These are phyloP conservation scores for Leptothorax acervorum DNA, from an alignment of 2,888 invertebrate species.

Conservation along the genomic window DNA sequence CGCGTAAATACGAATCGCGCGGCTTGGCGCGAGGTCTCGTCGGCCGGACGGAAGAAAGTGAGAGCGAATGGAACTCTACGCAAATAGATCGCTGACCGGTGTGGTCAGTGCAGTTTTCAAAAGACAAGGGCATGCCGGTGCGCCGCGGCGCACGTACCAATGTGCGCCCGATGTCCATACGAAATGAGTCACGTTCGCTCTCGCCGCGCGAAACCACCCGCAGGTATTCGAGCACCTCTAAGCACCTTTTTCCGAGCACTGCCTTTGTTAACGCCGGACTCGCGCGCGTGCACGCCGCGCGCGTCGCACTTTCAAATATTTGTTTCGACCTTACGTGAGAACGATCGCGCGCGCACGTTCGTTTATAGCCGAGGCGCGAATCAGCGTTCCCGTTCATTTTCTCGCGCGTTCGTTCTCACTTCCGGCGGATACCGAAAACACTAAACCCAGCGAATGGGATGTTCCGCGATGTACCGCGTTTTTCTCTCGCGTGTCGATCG, in stretches of 20 bases:
- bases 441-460: constrained; percentile 18
- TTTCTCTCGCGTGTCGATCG: constrained; percentile 54
- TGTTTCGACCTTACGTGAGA: constrained; percentile 55
- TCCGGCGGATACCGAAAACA: constrained; percentile 66
- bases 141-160: constrained; percentile 56
- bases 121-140: constrained; percentile 70
- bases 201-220: constrained; percentile 55
- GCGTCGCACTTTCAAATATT: constrained; percentile 67
- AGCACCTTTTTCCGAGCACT: neutral
- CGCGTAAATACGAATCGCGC: constrained; percentile 30
- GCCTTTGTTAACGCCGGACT: constrained; percentile 27
- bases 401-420: constrained; percentile 60
- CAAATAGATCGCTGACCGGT: constrained; percentile 19
- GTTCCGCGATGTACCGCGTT: constrained; percentile 45
- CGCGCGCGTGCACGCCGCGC: neutral
- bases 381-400: constrained; percentile 42
- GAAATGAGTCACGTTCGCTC: constrained; percentile 72
- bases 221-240: neutral
- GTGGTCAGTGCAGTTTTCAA: constrained; percentile 22
- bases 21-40: constrained; percentile 29
- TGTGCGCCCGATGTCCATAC: constrained; percentile 61
- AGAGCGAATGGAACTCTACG: constrained; percentile 36
- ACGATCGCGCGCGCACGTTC: constrained; percentile 48
- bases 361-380: constrained; percentile 19
- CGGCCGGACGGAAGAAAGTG: constrained; percentile 53